Evolutionary conservation across 2,113 vertebrate genomes (phyloP).

Genomic region (Apus apus): DNA sequence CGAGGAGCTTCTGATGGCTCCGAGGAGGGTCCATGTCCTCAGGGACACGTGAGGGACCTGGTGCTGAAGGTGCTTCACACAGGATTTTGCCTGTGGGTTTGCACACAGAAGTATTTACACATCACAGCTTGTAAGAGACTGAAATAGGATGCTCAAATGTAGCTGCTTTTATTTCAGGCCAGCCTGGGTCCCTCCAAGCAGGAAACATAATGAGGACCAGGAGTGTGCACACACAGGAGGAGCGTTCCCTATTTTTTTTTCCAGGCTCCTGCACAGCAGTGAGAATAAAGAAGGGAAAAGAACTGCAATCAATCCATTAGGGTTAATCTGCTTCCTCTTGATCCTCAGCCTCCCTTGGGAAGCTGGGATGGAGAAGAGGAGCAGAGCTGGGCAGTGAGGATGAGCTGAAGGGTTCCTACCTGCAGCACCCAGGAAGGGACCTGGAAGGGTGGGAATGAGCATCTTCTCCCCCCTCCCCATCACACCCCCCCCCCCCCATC

Average conservation of each 20-base stretch:
- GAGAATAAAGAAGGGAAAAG: conserved; percentile 33
- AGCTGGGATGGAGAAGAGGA: not conserved
- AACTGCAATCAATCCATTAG: conserved; percentile 45
- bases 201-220: not conserved
- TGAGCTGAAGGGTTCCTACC: not conserved
- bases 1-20: not conserved
- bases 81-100: not conserved
- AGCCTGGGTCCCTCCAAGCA: not conserved
- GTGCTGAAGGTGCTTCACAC: rapidly evolving
- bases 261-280: not conserved
- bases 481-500: not conserved
- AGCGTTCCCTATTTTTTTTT: not conserved
- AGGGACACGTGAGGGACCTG: rapidly evolving
- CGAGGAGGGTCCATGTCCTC: rapidly evolving
- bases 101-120: not conserved
- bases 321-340: conserved; percentile 52
- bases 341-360: conserved; percentile 11
- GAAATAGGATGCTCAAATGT: not conserved
- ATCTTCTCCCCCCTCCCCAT: not conserved
- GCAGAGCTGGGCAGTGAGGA: rapidly evolving
- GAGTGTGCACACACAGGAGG: not conserved
- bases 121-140: not conserved
- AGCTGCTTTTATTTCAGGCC: not conserved
- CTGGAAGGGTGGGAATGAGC: not conserved
- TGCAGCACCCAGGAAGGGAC: not conserved